Conservation (phyloP, 2,797 vertebrate genomes). For the Myotis daubentonii region DNA sequence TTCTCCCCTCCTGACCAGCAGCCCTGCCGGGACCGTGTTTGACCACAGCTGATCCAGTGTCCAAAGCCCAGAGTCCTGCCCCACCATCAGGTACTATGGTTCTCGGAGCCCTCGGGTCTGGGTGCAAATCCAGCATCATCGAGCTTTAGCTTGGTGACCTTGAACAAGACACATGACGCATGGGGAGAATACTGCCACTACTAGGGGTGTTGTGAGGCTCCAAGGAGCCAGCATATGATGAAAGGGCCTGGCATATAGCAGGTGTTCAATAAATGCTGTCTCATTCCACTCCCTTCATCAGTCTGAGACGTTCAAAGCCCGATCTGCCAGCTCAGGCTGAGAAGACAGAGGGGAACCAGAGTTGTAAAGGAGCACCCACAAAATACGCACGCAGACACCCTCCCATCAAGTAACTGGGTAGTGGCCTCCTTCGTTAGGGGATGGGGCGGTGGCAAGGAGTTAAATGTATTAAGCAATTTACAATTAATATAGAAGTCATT, state of each 20-base stretch:
- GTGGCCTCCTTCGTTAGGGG: constrained; percentile 77
- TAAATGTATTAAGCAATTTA: constrained; percentile 89
- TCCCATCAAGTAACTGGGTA: constrained; percentile 68
- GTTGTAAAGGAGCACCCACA: not conserved
- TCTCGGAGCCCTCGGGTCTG: not conserved
- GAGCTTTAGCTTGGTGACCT: constrained; percentile 12
- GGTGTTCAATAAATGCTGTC: constrained; percentile 48
- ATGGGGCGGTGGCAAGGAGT: constrained; percentile 84
- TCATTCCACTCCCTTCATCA: not conserved
- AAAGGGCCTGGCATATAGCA: constrained; percentile 48
- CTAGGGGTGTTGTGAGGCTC: not conserved
- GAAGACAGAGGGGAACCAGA: constrained; percentile 27
- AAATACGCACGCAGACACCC: constrained; percentile 3
- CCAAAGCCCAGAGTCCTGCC: not conserved
- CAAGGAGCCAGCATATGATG: not conserved
- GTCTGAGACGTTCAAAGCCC: not conserved
- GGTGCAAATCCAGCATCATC: not conserved
- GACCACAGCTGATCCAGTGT: not conserved
- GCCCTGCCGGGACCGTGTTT: no score
- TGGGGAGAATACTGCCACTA: not conserved
- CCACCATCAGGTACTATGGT: not conserved
- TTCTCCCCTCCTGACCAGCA: not conserved
- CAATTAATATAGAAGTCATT: constrained; percentile 91
- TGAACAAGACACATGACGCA: constrained; percentile 20
- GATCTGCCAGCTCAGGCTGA: not conserved